Conservation (phyloP, 2,113 vertebrate genomes). For the Perognathus longimembris region DNA sequence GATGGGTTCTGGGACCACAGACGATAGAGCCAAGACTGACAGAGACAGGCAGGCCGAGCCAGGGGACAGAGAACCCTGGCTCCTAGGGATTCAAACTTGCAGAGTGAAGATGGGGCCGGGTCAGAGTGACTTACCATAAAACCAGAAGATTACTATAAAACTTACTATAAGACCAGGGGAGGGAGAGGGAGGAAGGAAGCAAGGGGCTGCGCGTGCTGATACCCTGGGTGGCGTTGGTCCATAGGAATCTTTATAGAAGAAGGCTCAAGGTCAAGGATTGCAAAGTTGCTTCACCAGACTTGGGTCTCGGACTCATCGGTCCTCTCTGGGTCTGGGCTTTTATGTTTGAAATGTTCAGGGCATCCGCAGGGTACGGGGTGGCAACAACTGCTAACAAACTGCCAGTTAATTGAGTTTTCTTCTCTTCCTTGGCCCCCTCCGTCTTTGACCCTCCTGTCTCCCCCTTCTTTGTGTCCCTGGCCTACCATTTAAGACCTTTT, state of each 20-base stretch:
- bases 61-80: not conserved
- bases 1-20: too few species aligned
- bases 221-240: accelerated
- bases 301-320: not conserved
- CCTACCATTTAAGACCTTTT: constrained; percentile 83
- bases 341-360: not conserved
- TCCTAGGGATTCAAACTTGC: not conserved
- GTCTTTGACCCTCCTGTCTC: not conserved
- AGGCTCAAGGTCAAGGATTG: not conserved
- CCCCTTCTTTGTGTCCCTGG: constrained; percentile 68
- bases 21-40: too few species aligned
- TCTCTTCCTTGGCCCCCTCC: constrained; percentile 46
- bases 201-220: not conserved
- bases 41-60: not conserved
- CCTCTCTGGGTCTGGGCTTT: not conserved
- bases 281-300: accelerated
- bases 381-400: constrained; percentile 41
- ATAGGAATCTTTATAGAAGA: not conserved
- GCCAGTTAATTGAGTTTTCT: constrained; percentile 66
- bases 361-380: not conserved
- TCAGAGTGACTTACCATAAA: not conserved
- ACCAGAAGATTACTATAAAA: not conserved
- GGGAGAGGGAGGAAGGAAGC: not conserved
- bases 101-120: not conserved
- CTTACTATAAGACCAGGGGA: not conserved